A percentile compares a stretch with the other conserved stretches of the same genome.
Conservation (phyloP, 2,797 vertebrate genomes). For the Microhierax caerulescens region DNA sequence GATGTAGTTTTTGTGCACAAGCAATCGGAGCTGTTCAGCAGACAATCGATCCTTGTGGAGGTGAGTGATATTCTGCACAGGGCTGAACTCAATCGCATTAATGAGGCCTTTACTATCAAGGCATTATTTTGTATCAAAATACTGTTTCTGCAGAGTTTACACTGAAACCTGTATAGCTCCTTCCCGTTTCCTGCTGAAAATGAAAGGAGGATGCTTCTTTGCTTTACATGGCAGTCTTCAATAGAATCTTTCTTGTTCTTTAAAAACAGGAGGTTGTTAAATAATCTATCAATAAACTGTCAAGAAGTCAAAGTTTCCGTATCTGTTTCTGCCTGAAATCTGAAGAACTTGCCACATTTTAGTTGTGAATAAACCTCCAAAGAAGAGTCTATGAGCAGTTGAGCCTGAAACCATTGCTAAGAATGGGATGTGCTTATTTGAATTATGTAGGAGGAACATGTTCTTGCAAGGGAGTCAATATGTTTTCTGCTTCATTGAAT, state of each 20-base stretch:
- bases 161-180: not conserved
- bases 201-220: not conserved
- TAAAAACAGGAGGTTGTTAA: slow-evolving; percentile 38
- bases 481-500: slow-evolving; percentile 78
- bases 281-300: slow-evolving; percentile 60
- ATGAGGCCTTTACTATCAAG: not conserved
- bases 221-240: not conserved
- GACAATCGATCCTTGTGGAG: not conserved
- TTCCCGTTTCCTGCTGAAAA: not conserved
- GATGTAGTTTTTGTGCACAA: not conserved
- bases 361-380: slow-evolving; percentile 1
- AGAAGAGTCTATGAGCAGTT: not conserved
- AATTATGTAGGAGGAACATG: slow-evolving; percentile 71
- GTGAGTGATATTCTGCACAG: not conserved
- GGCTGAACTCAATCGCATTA: not conserved
- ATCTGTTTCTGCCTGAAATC: slow-evolving; percentile 26
- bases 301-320: slow-evolving; percentile 30
- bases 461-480: slow-evolving; percentile 68
- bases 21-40: not conserved
- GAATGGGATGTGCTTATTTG: slow-evolving; percentile 66
- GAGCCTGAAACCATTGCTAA: slow-evolving; percentile 50
- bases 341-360: slow-evolving; percentile 33
- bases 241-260: slow-evolving; percentile 9
- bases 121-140: not conserved
- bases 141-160: not conserved